These are phyloP conservation scores for Eumerus sabulonum DNA, from an alignment of 2,888 invertebrate species.

Conservation along the genomic window DNA sequence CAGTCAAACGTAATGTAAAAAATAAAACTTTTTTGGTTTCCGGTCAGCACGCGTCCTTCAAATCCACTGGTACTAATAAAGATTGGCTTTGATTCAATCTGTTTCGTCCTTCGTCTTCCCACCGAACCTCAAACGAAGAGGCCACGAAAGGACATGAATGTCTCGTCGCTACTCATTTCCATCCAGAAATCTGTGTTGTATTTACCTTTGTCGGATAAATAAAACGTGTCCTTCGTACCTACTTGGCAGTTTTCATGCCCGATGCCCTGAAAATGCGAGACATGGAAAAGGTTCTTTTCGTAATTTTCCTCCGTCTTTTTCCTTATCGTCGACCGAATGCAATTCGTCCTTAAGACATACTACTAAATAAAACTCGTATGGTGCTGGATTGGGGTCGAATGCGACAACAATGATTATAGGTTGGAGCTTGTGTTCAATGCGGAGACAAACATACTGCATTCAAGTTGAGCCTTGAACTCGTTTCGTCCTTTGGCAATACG, in stretches of 20 bases:
- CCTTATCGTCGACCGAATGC: conserved; percentile 1
- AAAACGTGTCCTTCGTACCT: conserved; percentile 42
- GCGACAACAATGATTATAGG: conserved; percentile 58
- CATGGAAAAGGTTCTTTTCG: too few species aligned
- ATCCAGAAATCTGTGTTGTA: conserved; percentile 3
- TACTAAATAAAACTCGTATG: background rate
- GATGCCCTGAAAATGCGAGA: too few species aligned
- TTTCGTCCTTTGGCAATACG: conserved; percentile 66
- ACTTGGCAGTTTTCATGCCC: background rate
- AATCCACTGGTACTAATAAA: too few species aligned
- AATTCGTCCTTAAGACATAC: conserved; percentile 36
- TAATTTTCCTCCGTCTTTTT: conserved; percentile 24
- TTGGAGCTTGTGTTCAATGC: conserved; percentile 52
- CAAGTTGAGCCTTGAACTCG: conserved; percentile 61
- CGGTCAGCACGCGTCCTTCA: too few species aligned
- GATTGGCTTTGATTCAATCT: too few species aligned
- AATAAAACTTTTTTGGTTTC: too few species aligned
- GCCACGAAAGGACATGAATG: too few species aligned
- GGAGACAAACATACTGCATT: conserved; percentile 64
- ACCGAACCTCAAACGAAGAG: too few species aligned
- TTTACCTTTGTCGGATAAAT: conserved; percentile 37
- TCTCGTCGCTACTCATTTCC: background rate
- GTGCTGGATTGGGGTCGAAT: conserved; percentile 18
- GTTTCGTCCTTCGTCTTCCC: too few species aligned
- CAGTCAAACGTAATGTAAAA: too few species aligned